Evolutionary conservation across 2,113 vertebrate species (phyloP), one percentile per base, ranked within the genome.

Genomic region (Sylvietta virens): DNA sequence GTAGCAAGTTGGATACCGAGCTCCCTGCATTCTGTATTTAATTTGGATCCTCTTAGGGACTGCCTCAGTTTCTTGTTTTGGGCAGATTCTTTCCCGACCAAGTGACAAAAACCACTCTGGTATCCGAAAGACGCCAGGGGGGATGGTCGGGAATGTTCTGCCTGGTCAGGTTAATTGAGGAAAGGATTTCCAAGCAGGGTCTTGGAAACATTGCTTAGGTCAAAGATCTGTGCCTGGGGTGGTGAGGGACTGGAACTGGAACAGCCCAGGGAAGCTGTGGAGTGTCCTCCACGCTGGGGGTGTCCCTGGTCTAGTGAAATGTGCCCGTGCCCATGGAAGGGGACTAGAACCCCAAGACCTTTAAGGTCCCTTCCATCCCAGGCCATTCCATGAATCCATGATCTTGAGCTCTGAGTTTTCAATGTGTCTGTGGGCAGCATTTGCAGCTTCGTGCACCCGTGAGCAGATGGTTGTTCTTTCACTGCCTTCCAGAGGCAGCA

Each of bases 391-490:
- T 10, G 28, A 35, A 35, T 40, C 70, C 47, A 27, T 19, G 54
- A 33, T 10, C 53, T n/a, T 9, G 30, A 23, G 69, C 77, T 82
- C 70, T 35, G 71, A 58, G 45, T 18, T 58, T 67, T 85, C 1
- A 1, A 9, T 3, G 3, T 0, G 10, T 35, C 28, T 35, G 26
- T 33, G 30, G 24, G 53, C 42, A 77, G 42, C 0, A 0, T 10
- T 48, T 45, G 42, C 60, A 45, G 45, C 67, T 81, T 72, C 0
- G 0, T 23, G 35, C 42, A 20, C 35, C 69, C 8, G 0, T 4
- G 10, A 66, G 51, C 1, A 4, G 73, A 58, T 67, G 2, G 0
- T 4, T 74, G 65, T 53, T 7, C 62, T 74, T 74, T 62, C 60
- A 9, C 56, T 67, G 48, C 47, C 51, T 92, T 57, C 85, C 16